Evolutionary conservation across 2,888 invertebrate species (phyloP).

Genomic region (Xanthorhoe spadicearia): DNA sequence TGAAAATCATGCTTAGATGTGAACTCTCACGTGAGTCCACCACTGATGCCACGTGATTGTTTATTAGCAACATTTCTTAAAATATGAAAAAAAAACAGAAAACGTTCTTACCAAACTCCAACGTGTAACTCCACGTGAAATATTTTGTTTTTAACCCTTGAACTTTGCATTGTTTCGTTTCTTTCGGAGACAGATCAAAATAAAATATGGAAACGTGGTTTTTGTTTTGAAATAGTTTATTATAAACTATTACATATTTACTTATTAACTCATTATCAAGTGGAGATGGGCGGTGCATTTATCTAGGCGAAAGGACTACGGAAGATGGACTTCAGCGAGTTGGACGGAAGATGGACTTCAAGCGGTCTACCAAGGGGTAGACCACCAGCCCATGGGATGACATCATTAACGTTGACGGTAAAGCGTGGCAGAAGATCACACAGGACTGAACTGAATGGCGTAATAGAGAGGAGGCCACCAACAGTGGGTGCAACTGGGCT

Average conservation of each 20-base stretch:
- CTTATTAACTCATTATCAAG: too few relatives aligned
- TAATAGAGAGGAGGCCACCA: too few relatives aligned
- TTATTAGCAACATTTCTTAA: slow-evolving; percentile 14
- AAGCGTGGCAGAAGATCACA: too few relatives aligned
- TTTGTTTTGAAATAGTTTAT: background rate
- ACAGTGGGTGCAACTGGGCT: too few relatives aligned
- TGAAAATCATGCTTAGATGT: slow-evolving; percentile 1
- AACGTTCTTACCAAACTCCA: background rate
- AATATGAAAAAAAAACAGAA: background rate
- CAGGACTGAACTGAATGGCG: too few relatives aligned
- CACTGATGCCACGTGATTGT: slow-evolving; percentile 10
- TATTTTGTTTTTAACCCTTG: slow-evolving; percentile 7
- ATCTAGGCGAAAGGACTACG: too few relatives aligned
- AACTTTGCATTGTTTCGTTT: slow-evolving; percentile 11
- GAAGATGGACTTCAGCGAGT: too few relatives aligned
- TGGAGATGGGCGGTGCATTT: too few relatives aligned
- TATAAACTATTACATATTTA: background rate
- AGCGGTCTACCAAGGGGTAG: too few relatives aligned
- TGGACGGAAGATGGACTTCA: too few relatives aligned
- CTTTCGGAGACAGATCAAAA: background rate
- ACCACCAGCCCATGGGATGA: too few relatives aligned
- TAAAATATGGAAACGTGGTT: slow-evolving; percentile 8
- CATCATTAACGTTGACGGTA: too few relatives aligned
- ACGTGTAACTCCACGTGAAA: slow-evolving; percentile 30
- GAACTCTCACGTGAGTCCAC: slow-evolving; percentile 1